Evolutionary conservation across 2,888 invertebrate genomes (phyloP).

Genomic region (Globia sparganii): DNA sequence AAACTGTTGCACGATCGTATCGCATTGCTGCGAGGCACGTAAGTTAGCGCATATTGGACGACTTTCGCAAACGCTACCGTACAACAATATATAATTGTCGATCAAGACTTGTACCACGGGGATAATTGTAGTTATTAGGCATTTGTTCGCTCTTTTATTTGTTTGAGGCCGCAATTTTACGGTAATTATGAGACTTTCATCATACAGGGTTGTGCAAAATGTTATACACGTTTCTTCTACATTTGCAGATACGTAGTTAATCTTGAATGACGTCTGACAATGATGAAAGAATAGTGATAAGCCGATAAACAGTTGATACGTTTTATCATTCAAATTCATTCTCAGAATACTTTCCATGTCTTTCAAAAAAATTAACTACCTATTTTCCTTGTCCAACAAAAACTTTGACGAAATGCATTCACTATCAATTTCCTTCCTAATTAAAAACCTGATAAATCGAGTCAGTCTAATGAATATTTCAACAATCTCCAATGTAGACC

Average conservation of each 20-base stretch:
- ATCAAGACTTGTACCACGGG: slow-evolving; percentile 23
- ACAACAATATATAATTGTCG: slow-evolving; percentile 56
- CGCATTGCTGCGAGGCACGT: slow-evolving; percentile 68
- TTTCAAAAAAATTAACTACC: neutral
- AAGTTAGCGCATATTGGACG: slow-evolving; percentile 62
- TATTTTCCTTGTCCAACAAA: slow-evolving; percentile 25
- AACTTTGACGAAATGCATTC: neutral
- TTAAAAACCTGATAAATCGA: neutral
- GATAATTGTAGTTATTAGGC: slow-evolving; percentile 46
- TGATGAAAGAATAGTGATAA: slow-evolving; percentile 1
- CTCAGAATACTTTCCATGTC: slow-evolving; percentile 11
- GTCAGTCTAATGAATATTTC: slow-evolving; percentile 35
- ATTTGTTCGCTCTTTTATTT: slow-evolving; percentile 28
- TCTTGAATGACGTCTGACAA: slow-evolving; percentile 21
- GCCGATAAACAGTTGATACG: slow-evolving; percentile 25
- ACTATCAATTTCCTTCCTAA: slow-evolving; percentile 14
- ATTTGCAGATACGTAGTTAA: neutral
- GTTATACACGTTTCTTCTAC: neutral
- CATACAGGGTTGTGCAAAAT: slow-evolving; percentile 11
- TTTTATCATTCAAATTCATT: slow-evolving; percentile 27
- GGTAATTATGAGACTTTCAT: neutral
- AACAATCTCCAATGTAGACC: slow-evolving; percentile 19
- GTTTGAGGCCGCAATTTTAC: neutral
- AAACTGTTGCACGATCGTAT: slow-evolving; percentile 71
- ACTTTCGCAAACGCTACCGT: slow-evolving; percentile 74